A percentile compares a stretch with the other conserved stretches of the same genome.
Evolutionary conservation across 1,140 invertebrate species (phyloP).

Genomic region (Steinernema feltiae): DNA sequence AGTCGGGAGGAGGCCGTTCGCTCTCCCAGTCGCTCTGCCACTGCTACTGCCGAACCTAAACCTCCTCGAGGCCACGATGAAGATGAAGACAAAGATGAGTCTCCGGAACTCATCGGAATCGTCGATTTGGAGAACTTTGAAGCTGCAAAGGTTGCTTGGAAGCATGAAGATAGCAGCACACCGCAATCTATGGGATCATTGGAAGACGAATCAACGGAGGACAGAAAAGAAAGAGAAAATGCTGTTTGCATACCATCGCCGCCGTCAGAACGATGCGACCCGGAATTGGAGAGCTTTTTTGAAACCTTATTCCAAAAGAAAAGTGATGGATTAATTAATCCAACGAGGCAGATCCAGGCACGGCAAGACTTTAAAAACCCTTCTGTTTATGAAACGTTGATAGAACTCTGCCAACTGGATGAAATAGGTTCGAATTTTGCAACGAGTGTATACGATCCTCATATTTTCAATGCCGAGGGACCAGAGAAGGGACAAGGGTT

Average conservation of each 20-base stretch:
- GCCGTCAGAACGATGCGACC: background rate
- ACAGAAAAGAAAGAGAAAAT: too few species aligned
- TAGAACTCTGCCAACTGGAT: background rate
- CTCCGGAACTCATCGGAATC: background rate
- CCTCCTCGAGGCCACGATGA: slow-evolving; percentile 1
- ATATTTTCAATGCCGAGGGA: background rate
- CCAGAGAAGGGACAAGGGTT: background rate
- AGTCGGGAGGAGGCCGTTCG: background rate
- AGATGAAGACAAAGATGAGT: background rate
- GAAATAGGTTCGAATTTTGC: slow-evolving; percentile 9
- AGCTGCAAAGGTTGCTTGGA: background rate
- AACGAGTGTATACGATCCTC: background rate
- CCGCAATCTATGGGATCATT: background rate
- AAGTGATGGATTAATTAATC: background rate
- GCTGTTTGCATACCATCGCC: background rate
- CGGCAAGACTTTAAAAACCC: slow-evolving; percentile 9
- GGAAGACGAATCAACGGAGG: background rate
- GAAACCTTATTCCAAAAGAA: background rate
- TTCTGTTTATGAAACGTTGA: slow-evolving; percentile 6
- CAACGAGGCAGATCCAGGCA: slow-evolving; percentile 2
- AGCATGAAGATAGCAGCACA: background rate
- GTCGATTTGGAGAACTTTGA: background rate
- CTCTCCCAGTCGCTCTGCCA: background rate
- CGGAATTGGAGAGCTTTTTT: background rate
- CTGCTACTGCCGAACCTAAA: background rate